These are phyloP conservation scores for Sula dactylatra DNA, from an alignment of 2,113 vertebrate species.

Conservation along the genomic window DNA sequence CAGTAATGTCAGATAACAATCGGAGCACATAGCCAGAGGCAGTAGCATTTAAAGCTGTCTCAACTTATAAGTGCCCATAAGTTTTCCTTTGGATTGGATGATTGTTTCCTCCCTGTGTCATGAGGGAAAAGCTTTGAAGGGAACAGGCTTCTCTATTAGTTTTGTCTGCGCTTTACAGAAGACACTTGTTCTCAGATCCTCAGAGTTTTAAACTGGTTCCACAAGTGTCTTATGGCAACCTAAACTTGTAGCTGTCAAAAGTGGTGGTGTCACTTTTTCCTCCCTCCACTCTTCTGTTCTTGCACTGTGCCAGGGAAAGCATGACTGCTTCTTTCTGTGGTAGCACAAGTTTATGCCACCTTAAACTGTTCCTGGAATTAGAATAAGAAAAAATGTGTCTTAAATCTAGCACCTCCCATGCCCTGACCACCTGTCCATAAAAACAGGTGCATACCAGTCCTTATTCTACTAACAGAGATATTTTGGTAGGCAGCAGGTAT, in stretches of 20 bases:
- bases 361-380: not conserved
- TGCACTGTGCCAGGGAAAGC: not conserved
- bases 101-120: not conserved
- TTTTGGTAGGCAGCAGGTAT: not conserved
- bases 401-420: not conserved
- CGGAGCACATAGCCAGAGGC: not conserved
- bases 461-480: not conserved
- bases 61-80: not conserved
- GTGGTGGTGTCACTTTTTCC: not conserved
- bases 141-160: not conserved
- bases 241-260: not conserved
- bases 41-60: not conserved
- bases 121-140: not conserved
- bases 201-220: not conserved
- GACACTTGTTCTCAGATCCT: not conserved
- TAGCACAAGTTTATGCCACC: not conserved
- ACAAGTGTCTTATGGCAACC: not conserved
- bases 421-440: not conserved
- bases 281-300: not conserved
- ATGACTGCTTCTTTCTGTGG: not conserved
- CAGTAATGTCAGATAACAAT: not conserved
- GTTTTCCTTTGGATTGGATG: not conserved
- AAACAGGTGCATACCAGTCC: not conserved
- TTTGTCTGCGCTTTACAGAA: not conserved
- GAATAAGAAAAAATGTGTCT: not conserved